Conservation (phyloP, 1,140 invertebrate genomes). For the Trissolcus basalis region DNA sequence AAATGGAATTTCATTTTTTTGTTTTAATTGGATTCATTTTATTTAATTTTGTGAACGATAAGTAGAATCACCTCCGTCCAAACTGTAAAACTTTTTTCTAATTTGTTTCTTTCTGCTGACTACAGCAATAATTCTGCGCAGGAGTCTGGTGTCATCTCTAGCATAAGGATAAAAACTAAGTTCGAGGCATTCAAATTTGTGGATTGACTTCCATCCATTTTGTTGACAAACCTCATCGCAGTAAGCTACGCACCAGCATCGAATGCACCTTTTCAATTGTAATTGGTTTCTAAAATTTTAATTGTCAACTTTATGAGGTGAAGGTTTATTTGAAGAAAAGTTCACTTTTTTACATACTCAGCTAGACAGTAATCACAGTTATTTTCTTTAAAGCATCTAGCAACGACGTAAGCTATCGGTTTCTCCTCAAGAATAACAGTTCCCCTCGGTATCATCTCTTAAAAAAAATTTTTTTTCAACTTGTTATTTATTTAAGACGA, state of each 20-base stretch:
- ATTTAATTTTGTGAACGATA: too few species aligned
- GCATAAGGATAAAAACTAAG: neutral
- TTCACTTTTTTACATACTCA: constrained; percentile 8
- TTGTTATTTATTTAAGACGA: too few species aligned
- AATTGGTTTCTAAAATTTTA: too few species aligned
- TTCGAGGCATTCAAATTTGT: neutral
- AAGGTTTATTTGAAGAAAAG: too few species aligned
- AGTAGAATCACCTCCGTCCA: neutral
- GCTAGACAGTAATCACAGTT: constrained; percentile 1
- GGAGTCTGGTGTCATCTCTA: neutral
- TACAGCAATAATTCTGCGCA: neutral
- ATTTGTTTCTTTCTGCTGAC: neutral
- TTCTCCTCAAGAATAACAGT: neutral
- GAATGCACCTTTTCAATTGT: neutral
- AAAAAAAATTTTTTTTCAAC: too few species aligned
- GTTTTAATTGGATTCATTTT: too few species aligned
- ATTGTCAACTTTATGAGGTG: too few species aligned
- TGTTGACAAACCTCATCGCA: neutral
- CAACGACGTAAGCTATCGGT: neutral
- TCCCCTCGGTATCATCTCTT: constrained; percentile 6
- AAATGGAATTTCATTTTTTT: too few species aligned
- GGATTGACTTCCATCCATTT: neutral
- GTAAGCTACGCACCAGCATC: neutral
- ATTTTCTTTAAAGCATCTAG: neutral
- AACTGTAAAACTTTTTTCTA: neutral